Base-by-base conservation (phyloP, 2,888 invertebrate genomes). In the Platypus cylindrus region DNA sequence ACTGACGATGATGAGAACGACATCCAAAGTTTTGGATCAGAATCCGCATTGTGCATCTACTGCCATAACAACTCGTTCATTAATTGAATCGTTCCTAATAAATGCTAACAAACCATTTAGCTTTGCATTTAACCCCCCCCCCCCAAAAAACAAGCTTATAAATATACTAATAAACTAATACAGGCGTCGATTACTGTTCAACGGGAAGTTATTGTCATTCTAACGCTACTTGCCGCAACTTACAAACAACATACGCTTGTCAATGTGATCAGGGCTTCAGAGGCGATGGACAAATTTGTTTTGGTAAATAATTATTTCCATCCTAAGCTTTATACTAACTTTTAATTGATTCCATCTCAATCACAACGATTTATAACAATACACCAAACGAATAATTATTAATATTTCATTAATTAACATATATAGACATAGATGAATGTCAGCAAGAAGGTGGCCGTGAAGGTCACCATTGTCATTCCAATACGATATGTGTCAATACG, bases 151-250 rank as follows among this genome's bases (percentile, higher is more conserved):
- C n/a, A n/a, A n/a, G n/a, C n/a, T n/a, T n/a, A n/a, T n/a, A n/a
- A n/a, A n/a, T n/a, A n/a, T n/a, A n/a, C n/a, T n/a, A n/a, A n/a
- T n/a, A n/a, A n/a, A n/a, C n/a, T n/a, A n/a, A n/a, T n/a, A n/a
- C 66, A 85, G 86, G 83, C 49, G 80, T 81, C 62, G 84, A 89
- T 68, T 87, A 85, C 70, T 89, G 87, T 69, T 78, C 78, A 53
- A 77, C 76, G 69, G 86, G 86, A 37, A 82, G 89, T 66, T 75
- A 78, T 56, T 91, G 91, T 63, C 89, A 91, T 61, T 72, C 73
- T 56, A 90, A 91, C 63, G 89, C 90, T 40, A 81, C 84, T 46
- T 93, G 91, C 67, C 76, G 82, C 68, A 91, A 90, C 67, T 75
- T 89, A 58, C 81, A 82, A 65, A 87, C 87, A 50, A 84, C 83